Evolutionary conservation across 2,888 invertebrate genomes (phyloP).

Genomic region (Drosophila pseudotalamancana): DNA sequence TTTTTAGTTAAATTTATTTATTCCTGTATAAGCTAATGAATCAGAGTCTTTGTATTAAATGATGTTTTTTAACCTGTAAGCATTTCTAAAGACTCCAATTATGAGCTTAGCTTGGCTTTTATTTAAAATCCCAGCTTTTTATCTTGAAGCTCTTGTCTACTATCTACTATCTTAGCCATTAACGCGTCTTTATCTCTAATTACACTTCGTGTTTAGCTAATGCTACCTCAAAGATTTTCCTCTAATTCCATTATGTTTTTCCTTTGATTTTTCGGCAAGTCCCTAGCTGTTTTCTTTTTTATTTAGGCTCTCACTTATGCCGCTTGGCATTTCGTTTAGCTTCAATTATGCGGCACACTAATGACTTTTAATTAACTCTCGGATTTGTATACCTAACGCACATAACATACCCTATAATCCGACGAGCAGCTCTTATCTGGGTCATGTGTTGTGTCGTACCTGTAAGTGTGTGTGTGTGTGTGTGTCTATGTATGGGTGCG

Average conservation of each 20-base stretch:
- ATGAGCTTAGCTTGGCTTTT: neutral
- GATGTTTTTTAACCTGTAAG: too few species aligned
- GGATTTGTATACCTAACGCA: conserved; percentile 67
- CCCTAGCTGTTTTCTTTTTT: neutral
- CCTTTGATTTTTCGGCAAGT: neutral
- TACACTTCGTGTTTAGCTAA: neutral
- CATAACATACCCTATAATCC: conserved; percentile 31
- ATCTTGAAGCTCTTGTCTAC: neutral
- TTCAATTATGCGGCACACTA: conserved; percentile 68
- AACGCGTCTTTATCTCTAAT: conserved; percentile 15
- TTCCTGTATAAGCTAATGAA: too few species aligned
- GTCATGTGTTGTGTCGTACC: conserved; percentile 16
- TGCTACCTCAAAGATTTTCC: neutral
- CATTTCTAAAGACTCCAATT: neutral
- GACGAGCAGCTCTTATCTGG: conserved; percentile 38
- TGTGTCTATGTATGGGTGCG: conserved; percentile 8
- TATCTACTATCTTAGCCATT: neutral
- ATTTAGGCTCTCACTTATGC: conserved; percentile 14
- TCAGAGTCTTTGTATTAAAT: too few species aligned
- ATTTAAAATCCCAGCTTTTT: neutral
- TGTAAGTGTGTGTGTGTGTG: neutral
- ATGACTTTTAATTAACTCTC: conserved; percentile 76
- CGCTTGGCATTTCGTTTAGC: conserved; percentile 43
- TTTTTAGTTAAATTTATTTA: too few species aligned
- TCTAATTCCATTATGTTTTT: too few species aligned